Base-by-base conservation (phyloP, 2,797 vertebrate species). In the Brachymystax lenok region DNA sequence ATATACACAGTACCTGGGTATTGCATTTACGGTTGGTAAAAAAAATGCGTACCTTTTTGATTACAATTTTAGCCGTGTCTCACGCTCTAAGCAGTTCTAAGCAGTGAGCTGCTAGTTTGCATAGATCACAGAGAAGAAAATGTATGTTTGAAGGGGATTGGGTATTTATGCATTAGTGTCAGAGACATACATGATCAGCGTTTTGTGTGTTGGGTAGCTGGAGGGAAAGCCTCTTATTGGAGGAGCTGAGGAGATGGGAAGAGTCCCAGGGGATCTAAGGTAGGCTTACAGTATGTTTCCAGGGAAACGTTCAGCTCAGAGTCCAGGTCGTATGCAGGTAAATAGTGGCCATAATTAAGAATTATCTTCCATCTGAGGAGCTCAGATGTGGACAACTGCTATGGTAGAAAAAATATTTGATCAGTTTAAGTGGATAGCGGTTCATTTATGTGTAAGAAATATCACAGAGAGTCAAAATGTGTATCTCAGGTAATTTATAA, bases 1-100 rank as follows among this genome's bases (percentile, higher is more conserved):
- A 35, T 12, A 6, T 17, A 7, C 64, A 17, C 64, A 46, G 28
- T 35, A 69, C 67, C 19, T 40, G 12, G n/a, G 51, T 63, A 50
- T 82, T 68, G 76, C 77, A 84, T 76, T 78, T 75, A 17, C 82
- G 86, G 85, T 83, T 83, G 69, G 88, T 89, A 85, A 84, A 87
- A 84, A 84, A 61, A n/a, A 86, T 86, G 81, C 75, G 85, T 89
- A 81, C 81, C 68, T 51, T 85, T 87, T 83, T 73, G 66, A 71
- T 87, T 83, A 71, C 69, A 71, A 78, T 79, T 59, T 79, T 82
- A 76, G 71, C 30, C 30, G 59, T 73, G 33, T 35, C 10, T 30
- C 71, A 35, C 3, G 30, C 54, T 73, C 30, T 21, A 40, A n/a
- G 19, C 30, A 13, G n/a, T 40, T 73, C 71, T 21, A 24, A 35